Evolutionary conservation across 2,797 vertebrate species (phyloP), one percentile per base, ranked within the genome.

Genomic region (Sandelia bainsii): DNA sequence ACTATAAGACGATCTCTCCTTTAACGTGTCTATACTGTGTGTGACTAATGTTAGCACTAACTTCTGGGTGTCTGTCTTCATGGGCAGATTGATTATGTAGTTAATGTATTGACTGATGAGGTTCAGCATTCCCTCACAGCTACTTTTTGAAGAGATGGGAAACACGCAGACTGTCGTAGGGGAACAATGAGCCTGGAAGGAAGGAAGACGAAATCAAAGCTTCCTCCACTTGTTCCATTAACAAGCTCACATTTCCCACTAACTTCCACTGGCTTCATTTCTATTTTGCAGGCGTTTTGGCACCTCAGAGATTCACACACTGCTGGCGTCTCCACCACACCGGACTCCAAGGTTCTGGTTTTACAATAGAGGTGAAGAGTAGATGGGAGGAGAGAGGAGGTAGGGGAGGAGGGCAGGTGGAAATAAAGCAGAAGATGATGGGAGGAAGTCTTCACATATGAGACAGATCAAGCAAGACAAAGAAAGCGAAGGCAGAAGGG

Each of bases 361-460:
- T 44, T 6, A 69, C 53, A 62, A 65, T 6, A n/a, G 46, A 49
- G 40, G 37, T 2, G 42, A 42, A 34, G 48, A 53, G 42, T 7
- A 14, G 17, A 32, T 23, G 19, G n/a, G 51, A 49, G 71, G n/a
- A 42, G 37, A n/a, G 10, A n/a, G 8, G 32, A 7, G 32, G 32
- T 34, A 4, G 25, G 32, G 32, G 32, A 34, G 32, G 32, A 46
- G 12, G 46, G 46, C 50, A 40, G 40, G 62, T 1, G 1, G 11
- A 11, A 59, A 40, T 1, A 44, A 73, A 69, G 8, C 37, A 0
- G 32, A 23, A n/a, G 64, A 61, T 32, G 52, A 61, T 13, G 40
- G 19, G 17, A 62, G 56, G 23, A 64, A 37, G 48, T 40, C 60
- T n/a, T 52, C 63, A 58, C 59, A 75, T 53, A n/a, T 49, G 20